Evolutionary conservation across 2,113 vertebrate species (phyloP), one percentile per base, ranked within the genome.

Genomic region (Pachycephala philippinensis): DNA sequence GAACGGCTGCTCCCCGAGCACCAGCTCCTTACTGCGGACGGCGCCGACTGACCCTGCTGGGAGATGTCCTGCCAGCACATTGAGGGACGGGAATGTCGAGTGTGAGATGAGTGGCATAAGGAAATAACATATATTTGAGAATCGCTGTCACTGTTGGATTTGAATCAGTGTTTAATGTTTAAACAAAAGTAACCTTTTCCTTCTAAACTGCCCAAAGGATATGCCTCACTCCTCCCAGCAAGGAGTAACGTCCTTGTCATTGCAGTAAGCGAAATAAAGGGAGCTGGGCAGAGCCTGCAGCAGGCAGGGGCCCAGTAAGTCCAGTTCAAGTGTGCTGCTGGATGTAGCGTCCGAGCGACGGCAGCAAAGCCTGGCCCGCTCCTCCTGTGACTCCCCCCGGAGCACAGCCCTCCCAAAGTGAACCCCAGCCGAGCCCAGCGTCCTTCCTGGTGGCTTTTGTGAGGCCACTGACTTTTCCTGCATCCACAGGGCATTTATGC

Each of bases 51-150:
- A 87, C 93, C 53, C 69, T 57, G 45, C 84, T 59, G 94, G 91
- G 96, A 95, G 84, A 90, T 86, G 75, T 89, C 85, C 92, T 88
- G 95, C 84, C 93, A 95, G 93, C 78, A 93, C 74, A 6, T 84
- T 87, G 91, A 95, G 96, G 97, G 94, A 95, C 96, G 87, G 72
- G 75, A 79, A 97, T 97, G 93, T 93, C 74, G 80, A 97, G 93
- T 85, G 97, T 94, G 97, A 96, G 86, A 97, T 69, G 97, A 96
- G 91, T 97, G 88, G 97, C 97, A 95, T 87, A 97, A 96, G 71
- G 96, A 96, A 71, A 93, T 88, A 72, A 87, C 93, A 54, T 15
- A 57, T 65, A 82, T 93, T 39, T 87, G 59, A 86, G 93, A 91
- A 91, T 92, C 49, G 69, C 90, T 81, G 95, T 96, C 94, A 95